Conservation (phyloP, 1,140 invertebrate genomes). For the Lordiphosa clarofinis region DNA sequence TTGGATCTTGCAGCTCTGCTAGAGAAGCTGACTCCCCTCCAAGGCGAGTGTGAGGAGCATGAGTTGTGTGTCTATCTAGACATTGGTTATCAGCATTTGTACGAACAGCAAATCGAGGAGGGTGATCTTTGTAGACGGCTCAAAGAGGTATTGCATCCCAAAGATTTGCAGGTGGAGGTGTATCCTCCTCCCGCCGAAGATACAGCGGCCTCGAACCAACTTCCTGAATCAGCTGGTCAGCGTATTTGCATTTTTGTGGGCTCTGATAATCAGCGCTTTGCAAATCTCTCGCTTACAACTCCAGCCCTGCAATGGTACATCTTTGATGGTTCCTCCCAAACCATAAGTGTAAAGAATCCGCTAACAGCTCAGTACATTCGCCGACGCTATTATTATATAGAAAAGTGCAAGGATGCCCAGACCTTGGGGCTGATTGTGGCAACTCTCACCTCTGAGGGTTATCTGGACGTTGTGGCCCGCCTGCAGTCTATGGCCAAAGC, state of each 20-base stretch:
- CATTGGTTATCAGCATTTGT: conserved; percentile 84
- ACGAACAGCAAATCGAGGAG: conserved; percentile 80
- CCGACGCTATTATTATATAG: conserved; percentile 89
- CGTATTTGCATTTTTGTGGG: conserved; percentile 81
- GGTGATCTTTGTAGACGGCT: conserved; percentile 31
- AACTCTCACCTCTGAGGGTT: conserved; percentile 91
- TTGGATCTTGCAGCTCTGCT: conserved; percentile 80
- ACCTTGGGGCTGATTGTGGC: conserved; percentile 93
- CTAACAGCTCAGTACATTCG: conserved; percentile 83
- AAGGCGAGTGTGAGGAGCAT: conserved; percentile 59
- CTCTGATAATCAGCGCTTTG: conserved; percentile 80
- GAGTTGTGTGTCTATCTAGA: conserved; percentile 87
- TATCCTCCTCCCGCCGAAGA: conserved; percentile 50
- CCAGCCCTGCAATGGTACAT: conserved; percentile 78
- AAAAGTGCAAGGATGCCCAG: conserved; percentile 93
- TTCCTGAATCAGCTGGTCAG: conserved; percentile 32
- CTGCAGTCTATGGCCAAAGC: conserved; percentile 87
- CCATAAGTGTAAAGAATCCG: conserved; percentile 58
- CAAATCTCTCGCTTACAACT: conserved; percentile 81
- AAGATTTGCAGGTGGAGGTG: conserved; percentile 38
- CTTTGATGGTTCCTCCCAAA: conserved; percentile 42
- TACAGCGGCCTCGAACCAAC: conserved; percentile 1
- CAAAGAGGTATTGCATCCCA: conserved; percentile 28
- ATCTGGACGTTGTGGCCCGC: conserved; percentile 87
- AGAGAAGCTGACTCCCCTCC: conserved; percentile 51